Evolutionary conservation across 2,888 invertebrate species (phyloP).

Genomic region (Netelia fuscicornis): DNA sequence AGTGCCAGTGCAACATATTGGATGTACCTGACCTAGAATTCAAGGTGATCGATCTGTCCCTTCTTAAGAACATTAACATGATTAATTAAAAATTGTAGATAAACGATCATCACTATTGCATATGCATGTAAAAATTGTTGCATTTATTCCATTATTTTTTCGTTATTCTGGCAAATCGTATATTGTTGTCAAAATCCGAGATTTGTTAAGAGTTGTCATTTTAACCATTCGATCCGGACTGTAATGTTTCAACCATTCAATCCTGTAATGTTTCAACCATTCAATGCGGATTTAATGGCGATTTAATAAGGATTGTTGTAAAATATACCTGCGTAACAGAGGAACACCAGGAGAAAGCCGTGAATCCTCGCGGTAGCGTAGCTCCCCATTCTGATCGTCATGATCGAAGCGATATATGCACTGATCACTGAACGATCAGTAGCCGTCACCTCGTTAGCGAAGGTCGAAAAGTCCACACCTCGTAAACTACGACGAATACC

Average conservation of each 20-base stretch:
- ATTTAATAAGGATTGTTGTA: no score
- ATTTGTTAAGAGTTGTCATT: neutral
- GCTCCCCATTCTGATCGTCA: conserved; percentile 69
- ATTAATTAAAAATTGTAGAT: neutral
- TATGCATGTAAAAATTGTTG: no score
- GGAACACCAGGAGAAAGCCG: conserved; percentile 68
- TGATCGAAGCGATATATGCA: conserved; percentile 57
- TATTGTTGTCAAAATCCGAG: neutral
- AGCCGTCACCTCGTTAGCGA: conserved; percentile 67
- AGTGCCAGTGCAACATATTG: neutral
- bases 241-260: neutral
- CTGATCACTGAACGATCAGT: conserved; percentile 65
- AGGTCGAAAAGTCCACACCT: conserved; percentile 65
- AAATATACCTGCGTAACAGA: conserved; percentile 72
- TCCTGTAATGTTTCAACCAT: neutral
- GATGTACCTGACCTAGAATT: conserved; percentile 39
- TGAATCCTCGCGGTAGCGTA: conserved; percentile 53
- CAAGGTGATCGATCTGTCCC: neutral
- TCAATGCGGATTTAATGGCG: neutral
- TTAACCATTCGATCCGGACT: neutral
- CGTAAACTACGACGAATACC: conserved; percentile 64
- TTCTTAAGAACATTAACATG: neutral
- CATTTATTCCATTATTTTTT: no score
- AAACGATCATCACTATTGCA: neutral
- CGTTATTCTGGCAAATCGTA: neutral